Percentiles rank a stretch among this genome's conserved stretches.
These are phyloP conservation scores for Drosophila emarginata DNA, from an alignment of 2,888 invertebrate genomes.

Conservation along the genomic window DNA sequence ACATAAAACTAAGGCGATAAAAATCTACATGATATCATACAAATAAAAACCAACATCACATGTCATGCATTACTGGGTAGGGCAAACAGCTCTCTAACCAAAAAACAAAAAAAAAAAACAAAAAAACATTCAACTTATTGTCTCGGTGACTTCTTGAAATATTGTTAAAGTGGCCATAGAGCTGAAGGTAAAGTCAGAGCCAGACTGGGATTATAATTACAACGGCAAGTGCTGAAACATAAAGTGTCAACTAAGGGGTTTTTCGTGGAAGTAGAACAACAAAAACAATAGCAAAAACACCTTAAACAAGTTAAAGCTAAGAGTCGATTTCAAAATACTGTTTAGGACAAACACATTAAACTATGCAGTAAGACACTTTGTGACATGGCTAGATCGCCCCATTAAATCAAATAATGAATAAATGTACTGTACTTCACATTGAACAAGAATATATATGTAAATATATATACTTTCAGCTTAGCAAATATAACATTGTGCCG, in stretches of 20 bases:
- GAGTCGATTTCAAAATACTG: not conserved
- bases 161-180: not conserved
- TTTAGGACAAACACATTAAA: not conserved
- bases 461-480: too few relatives aligned
- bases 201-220: not conserved
- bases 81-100: not conserved
- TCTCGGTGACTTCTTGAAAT: not conserved
- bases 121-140: not conserved
- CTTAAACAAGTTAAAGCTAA: not conserved
- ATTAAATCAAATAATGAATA: too few relatives aligned
- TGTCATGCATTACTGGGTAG: conserved; percentile 1
- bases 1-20: not conserved
- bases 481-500: too few relatives aligned
- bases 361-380: too few relatives aligned
- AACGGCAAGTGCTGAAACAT: conserved; percentile 1
- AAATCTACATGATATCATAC: conserved; percentile 2
- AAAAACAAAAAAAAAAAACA: too few relatives aligned
- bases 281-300: not conserved
- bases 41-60: not conserved
- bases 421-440: too few relatives aligned
- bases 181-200: conserved; percentile 21
- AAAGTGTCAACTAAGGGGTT: conserved; percentile 61
- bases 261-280: conserved; percentile 40
- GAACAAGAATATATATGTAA: too few relatives aligned
- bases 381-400: too few relatives aligned